phyloP scores from a whole-genome alignment of 2,888 invertebrate genomes.

The Quadroppia sp. region DNA sequence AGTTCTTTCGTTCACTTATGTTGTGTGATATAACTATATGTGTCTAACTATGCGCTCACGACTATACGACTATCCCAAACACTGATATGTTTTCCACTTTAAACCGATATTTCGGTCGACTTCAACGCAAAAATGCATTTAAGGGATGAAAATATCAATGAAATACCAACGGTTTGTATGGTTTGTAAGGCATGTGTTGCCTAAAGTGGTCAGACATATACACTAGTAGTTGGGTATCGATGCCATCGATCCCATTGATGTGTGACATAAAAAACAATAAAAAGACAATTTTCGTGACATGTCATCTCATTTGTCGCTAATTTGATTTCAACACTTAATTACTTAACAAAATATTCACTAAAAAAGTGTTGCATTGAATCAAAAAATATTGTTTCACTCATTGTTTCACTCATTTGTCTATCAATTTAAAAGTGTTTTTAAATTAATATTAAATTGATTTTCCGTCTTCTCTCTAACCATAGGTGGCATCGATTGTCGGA shows the following conservation, averaged over 20 bases:
- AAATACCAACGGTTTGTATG: slow-evolving; percentile 6
- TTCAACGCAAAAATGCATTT: slow-evolving; percentile 8
- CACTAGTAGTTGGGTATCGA: background rate
- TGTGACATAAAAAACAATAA: background rate
- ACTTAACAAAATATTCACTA: too few relatives aligned
- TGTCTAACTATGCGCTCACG: background rate
- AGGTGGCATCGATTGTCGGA: slow-evolving; percentile 54
- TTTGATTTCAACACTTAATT: too few relatives aligned
- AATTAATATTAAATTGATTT: too few relatives aligned
- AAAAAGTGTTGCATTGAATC: too few relatives aligned
- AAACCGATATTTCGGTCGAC: background rate
- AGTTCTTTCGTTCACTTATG: background rate
- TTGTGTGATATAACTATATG: background rate
- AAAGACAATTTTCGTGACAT: background rate
- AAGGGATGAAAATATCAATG: background rate
- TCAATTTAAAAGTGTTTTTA: too few relatives aligned
- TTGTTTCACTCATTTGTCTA: too few relatives aligned
- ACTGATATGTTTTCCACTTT: slow-evolving; percentile 12
- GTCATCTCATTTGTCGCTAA: too few relatives aligned
- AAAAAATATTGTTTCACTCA: too few relatives aligned
- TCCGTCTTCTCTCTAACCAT: background rate
- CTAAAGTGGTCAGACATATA: background rate
- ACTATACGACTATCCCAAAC: slow-evolving; percentile 12
- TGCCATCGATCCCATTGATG: background rate
- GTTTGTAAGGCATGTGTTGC: slow-evolving; percentile 1